Evolutionary conservation across 2,888 invertebrate species (phyloP).

Genomic region (Bibio marci): DNA sequence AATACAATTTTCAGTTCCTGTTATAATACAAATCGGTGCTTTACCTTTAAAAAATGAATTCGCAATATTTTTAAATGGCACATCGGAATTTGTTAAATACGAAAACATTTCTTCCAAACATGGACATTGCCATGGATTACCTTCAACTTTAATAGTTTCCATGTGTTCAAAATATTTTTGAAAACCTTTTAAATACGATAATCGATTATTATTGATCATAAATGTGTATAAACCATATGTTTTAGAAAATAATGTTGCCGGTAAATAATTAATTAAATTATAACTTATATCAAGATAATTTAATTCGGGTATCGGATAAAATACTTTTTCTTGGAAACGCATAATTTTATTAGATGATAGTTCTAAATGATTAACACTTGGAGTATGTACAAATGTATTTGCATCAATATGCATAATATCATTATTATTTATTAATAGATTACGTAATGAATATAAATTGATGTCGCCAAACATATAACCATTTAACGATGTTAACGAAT

Average conservation of each 20-base stretch:
- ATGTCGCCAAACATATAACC: slow-evolving; percentile 15
- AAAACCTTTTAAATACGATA: slow-evolving; percentile 19
- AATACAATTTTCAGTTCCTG: too few species aligned
- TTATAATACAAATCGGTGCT: slow-evolving; percentile 19
- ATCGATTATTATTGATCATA: slow-evolving; percentile 21
- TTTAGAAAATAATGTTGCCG: slow-evolving; percentile 7
- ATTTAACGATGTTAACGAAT: slow-evolving; percentile 16
- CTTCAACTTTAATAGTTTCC: slow-evolving; percentile 18
- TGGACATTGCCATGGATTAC: slow-evolving; percentile 27
- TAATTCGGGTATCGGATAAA: slow-evolving; percentile 18
- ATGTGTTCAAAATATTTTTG: slow-evolving; percentile 16
- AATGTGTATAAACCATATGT: slow-evolving; percentile 14
- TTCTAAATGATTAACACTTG: slow-evolving; percentile 20
- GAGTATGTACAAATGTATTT: slow-evolving; percentile 17
- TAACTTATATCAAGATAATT: slow-evolving; percentile 21
- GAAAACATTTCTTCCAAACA: slow-evolving; percentile 18
- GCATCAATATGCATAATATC: slow-evolving; percentile 16
- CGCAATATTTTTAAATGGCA: slow-evolving; percentile 14
- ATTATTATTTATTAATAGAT: slow-evolving; percentile 18
- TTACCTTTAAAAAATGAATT: slow-evolving; percentile 19
- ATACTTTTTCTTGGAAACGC: slow-evolving; percentile 17
- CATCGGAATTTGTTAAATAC: slow-evolving; percentile 14
- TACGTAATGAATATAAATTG: slow-evolving; percentile 14
- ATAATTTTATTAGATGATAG: slow-evolving; percentile 19
- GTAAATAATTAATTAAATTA: slow-evolving; percentile 18